A percentile compares a stretch with the other conserved stretches of the same genome.
phyloP scores from a whole-genome alignment of 2,113 vertebrate species.

The Phocoena sinus region DNA sequence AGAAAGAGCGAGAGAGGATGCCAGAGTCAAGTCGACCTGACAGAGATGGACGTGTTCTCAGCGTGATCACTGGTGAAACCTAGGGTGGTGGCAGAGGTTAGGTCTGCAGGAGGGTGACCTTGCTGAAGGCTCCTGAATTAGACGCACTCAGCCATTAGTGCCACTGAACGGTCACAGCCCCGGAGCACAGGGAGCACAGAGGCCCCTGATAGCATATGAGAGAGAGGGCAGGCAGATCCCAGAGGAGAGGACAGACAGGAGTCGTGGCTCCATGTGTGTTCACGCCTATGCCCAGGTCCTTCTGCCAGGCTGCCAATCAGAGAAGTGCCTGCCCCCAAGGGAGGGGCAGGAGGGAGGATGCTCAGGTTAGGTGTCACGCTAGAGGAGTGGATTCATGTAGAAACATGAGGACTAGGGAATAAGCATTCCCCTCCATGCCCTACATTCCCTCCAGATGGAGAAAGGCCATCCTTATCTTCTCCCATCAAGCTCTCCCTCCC shows the following conservation, averaged over 20 bases:
- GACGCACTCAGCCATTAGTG: not conserved
- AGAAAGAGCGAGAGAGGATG: not conserved
- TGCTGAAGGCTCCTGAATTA: not conserved
- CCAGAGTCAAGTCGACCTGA: not conserved
- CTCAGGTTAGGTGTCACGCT: not conserved
- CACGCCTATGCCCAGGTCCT: not conserved
- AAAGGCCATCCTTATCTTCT: not conserved
- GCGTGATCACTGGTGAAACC: not conserved
- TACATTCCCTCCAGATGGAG: not conserved
- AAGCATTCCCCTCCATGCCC: not conserved
- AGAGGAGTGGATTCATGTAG: not conserved
- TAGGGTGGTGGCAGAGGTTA: not conserved
- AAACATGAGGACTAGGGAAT: not conserved
- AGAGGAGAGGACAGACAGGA: not conserved
- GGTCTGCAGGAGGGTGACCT: not conserved
- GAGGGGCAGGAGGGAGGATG: too few species aligned
- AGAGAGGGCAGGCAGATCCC: not conserved
- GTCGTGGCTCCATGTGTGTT: not conserved
- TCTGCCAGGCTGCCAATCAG: not conserved
- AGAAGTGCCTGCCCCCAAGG: not conserved
- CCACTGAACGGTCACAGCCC: not conserved
- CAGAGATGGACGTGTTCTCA: accelerated
- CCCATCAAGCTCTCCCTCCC: not conserved
- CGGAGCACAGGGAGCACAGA: not conserved
- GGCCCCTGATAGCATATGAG: accelerated